Evolutionary conservation across 2,113 vertebrate genomes (phyloP).

Genomic region (Vidua macroura): DNA sequence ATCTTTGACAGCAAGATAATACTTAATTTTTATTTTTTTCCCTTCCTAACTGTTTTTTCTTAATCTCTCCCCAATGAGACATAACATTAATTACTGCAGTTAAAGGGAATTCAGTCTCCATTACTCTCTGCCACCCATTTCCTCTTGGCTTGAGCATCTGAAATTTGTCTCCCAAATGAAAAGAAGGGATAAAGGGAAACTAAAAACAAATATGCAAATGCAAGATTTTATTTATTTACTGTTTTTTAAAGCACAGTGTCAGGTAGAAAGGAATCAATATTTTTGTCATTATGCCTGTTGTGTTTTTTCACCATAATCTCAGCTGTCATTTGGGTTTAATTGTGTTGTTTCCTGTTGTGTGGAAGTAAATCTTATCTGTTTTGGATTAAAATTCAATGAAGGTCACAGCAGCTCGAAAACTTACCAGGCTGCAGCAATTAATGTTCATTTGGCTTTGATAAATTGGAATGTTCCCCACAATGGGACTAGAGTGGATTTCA

Average conservation of each 20-base stretch:
- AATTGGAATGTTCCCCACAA: constrained; percentile 79
- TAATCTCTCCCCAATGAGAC: constrained; percentile 76
- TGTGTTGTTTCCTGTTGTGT: constrained; percentile 81
- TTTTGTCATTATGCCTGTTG: constrained; percentile 54
- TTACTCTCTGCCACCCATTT: constrained; percentile 70
- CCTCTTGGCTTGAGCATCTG: constrained; percentile 47
- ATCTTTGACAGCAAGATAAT: constrained; percentile 71
- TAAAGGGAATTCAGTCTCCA: constrained; percentile 73
- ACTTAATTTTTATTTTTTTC: constrained; percentile 49
- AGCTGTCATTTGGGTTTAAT: constrained; percentile 79
- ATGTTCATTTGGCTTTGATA: constrained; percentile 86
- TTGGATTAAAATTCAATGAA: constrained; percentile 86
- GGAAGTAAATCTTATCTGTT: constrained; percentile 85
- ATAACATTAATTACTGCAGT: constrained; percentile 80
- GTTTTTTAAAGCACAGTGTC: constrained; percentile 9
- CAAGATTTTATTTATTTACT: constrained; percentile 52
- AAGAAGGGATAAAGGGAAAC: background rate
- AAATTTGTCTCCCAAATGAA: constrained; percentile 59
- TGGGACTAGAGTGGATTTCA: constrained; percentile 78
- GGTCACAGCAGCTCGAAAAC: constrained; percentile 80
- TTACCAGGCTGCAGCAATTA: constrained; percentile 83
- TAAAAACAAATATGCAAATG: constrained; percentile 32
- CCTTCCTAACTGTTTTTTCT: constrained; percentile 61
- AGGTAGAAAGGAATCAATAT: constrained; percentile 67
- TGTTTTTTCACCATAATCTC: constrained; percentile 66